Evolutionary conservation across 2,888 invertebrate species (phyloP).

Genomic region (Platycheirus albimanus): DNA sequence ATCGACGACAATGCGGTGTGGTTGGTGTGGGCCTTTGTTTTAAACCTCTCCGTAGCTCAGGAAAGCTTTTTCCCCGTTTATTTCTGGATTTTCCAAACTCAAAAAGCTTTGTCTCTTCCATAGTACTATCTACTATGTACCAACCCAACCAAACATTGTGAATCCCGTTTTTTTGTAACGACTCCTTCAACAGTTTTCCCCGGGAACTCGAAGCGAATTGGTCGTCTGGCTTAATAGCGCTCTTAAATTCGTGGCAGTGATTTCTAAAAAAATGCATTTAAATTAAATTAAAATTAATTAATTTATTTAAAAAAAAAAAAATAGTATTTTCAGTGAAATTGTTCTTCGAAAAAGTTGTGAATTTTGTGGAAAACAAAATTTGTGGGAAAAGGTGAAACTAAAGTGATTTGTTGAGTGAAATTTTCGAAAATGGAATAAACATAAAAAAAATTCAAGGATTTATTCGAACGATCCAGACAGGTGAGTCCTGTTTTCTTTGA

Average conservation of each 20-base stretch:
- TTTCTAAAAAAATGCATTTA: constrained; percentile 16
- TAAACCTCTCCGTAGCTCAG: neutral
- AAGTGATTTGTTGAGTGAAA: neutral
- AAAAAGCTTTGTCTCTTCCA: constrained; percentile 40
- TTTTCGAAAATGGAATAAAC: constrained; percentile 18
- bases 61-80: constrained; percentile 47
- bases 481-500: constrained; percentile 10
- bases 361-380: neutral
- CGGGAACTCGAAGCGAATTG: constrained; percentile 81
- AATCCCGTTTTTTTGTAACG: constrained; percentile 65
- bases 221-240: constrained; percentile 62
- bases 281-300: constrained; percentile 15
- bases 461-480: neutral
- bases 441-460: constrained; percentile 8
- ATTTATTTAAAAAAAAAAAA: neutral
- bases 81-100: constrained; percentile 56
- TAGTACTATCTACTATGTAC: no score
- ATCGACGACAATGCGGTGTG: no score
- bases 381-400: neutral
- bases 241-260: constrained; percentile 3
- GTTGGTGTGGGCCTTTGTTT: neutral
- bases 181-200: constrained; percentile 82
- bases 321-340: neutral
- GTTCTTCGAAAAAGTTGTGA: neutral
- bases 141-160: constrained; percentile 33